phyloP scores from a whole-genome alignment of 1,140 invertebrate species.

The Sminthurides bifidus region DNA sequence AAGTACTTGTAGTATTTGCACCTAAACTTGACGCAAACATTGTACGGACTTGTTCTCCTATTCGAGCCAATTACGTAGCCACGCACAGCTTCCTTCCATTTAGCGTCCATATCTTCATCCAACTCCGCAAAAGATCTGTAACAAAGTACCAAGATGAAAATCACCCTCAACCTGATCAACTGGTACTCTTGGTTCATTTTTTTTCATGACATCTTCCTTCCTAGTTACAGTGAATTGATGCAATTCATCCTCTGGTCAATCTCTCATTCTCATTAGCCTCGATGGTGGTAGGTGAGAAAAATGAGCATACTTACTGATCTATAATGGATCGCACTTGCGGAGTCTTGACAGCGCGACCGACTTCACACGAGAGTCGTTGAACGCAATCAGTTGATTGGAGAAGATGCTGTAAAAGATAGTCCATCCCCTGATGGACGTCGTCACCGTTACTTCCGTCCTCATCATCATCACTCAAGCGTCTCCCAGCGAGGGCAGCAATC shows the following conservation, averaged over 20 bases:
- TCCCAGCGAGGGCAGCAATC: not conserved
- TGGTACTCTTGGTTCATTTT: conserved; percentile 5
- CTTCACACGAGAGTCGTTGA: conserved; percentile 5
- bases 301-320: conserved; percentile 8
- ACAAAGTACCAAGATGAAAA: too few species aligned
- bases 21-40: not conserved
- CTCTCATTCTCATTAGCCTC: too few species aligned
- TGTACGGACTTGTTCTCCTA: not conserved
- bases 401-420: not conserved
- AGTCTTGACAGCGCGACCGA: not conserved
- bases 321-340: conserved; percentile 1
- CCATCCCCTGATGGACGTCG: not conserved
- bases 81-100: not conserved
- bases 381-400: conserved; percentile 1
- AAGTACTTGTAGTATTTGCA: too few species aligned
- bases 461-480: not conserved
- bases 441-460: not conserved
- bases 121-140: conserved; percentile 3
- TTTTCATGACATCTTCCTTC: conserved; percentile 2
- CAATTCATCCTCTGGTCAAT: too few species aligned
- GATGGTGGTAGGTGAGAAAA: conserved; percentile 1
- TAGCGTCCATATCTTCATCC: not conserved
- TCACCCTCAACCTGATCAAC: too few species aligned
- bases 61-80: not conserved
- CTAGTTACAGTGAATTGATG: too few species aligned